phyloP scores from a whole-genome alignment of 1,140 invertebrate species.

The Galleria mellonella region DNA sequence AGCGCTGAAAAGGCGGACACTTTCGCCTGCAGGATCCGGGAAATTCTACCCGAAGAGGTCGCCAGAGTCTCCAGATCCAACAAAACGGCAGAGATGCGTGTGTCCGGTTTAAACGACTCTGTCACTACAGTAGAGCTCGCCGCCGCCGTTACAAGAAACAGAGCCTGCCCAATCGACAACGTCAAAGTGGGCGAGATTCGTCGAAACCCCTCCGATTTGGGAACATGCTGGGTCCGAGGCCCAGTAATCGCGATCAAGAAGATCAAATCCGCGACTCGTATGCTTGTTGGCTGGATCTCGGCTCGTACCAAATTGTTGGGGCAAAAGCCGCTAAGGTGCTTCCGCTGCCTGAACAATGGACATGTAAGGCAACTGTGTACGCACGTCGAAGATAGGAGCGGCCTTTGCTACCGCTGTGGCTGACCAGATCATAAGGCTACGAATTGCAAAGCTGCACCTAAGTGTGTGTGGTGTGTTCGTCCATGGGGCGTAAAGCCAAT shows the following conservation, averaged over 20 bases:
- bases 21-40: neutral
- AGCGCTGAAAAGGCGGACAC: neutral
- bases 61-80: neutral
- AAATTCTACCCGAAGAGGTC: neutral
- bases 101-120: constrained; percentile 7
- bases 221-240: constrained; percentile 2
- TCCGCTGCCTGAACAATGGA: neutral
- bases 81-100: neutral
- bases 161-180: no score
- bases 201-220: neutral
- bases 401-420: constrained; percentile 7
- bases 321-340: constrained; percentile 3
- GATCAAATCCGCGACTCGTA: neutral
- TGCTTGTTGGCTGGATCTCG: neutral
- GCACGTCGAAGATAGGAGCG: constrained; percentile 1
- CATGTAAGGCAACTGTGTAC: constrained; percentile 3
- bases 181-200: no score
- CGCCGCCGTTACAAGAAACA: neutral
- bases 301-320: neutral
- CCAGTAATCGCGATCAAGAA: constrained; percentile 10
- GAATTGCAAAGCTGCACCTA: neutral
- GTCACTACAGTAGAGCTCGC: neutral
- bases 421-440: neutral
- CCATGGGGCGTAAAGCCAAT: neutral
- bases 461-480: neutral